Evolutionary conservation across 1,140 invertebrate genomes (phyloP), one percentile per base, ranked within the genome.

Genomic region (Nasonia vitripennis): DNA sequence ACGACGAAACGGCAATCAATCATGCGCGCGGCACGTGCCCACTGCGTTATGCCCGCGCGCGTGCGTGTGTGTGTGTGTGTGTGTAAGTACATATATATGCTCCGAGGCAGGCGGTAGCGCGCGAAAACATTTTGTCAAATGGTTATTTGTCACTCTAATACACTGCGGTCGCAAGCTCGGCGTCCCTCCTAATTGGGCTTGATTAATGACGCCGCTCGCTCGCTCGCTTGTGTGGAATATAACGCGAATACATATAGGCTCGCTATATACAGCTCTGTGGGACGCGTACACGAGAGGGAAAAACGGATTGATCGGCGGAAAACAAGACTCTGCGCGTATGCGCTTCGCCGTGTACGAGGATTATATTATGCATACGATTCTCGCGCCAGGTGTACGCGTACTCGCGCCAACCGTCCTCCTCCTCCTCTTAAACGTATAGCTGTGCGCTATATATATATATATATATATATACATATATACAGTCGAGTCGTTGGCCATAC

Each of bases 81-180:
- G 9, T 41, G 7, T 41, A 41, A 0, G 1, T 34, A 41, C 7
- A 10, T 41, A 41, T 41, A 41, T 27, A 27, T 27, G 0, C 6
- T 3, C 41, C 0, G 7, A 41, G 7, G 41, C 41, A 10, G 27
- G 27, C 41, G 41, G 34, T 4, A 34, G 34, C 41, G 41, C 41
- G 41, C 41, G 41, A 41, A 27, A 27, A 27, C 27, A 27, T 27
- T 27, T 27, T 27, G 0, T 27, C 27, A 27, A 27, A 27, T 23
- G 9, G 84, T 81, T 81, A 85, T 81, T 85, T 80, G 68, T 74
- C 83, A 62, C 67, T 45, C 51, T 85, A 85, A 85, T 85, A 37
- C 55, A 85, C 67, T 74, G 78, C 20, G 45, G 45, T 78, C 31
- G 68, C 48, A 37, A 6, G 68, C 27, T 9, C 77, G 31, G 51